Evolutionary conservation across 2,888 invertebrate species (phyloP), one percentile per base, ranked within the genome.

Genomic region (Cylindroiulus punctatus): DNA sequence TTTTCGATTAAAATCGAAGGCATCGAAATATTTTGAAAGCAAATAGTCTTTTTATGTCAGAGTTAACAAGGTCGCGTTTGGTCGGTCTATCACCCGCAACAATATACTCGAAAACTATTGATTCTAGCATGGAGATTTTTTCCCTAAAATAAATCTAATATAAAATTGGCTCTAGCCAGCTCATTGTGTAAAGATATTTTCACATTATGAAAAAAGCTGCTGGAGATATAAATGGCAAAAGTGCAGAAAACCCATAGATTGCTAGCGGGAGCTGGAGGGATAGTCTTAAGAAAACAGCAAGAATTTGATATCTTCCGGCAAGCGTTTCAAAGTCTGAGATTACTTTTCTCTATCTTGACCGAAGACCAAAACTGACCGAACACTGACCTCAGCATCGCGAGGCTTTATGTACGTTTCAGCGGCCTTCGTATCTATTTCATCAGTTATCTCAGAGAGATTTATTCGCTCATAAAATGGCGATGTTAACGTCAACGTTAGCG

Each of bases 401-500:
- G 76, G 76, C 30, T 76, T 76, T 76, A 76, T 26, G 76, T 30
- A 76, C 76, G 30, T 76, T 76, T 76, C 76, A 76, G 30, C 76
- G 26, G 30, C 17, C 30, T 76, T 76, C 76, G 30, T 76, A 76
- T 76, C 76, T 30, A 76, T 76, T 76, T 76, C 76, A 76, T 76
- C 76, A 76, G 76, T 32, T 76, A 76, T 76, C 76, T 76, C 76
- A 76, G 30, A 30, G 76, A 76, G 76, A 76, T 76, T 76, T 76
- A 76, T 76, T 76, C 30, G 76, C 76, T 32, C 76, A 76, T 76
- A 76, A 76, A 76, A 76, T 76, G 76, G 30, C 26, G 76, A 76
- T 76, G 76, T 76, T 76, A 76, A 76, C 76, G 76, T 32, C 76
- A 76, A 76, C 76, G 76, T 76, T 76, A 76, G 76, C 76, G 76